Percentiles rank a stretch among this genome's conserved stretches.
phyloP scores from a whole-genome alignment of 2,888 invertebrate genomes.

The Zygothrica quintamaculata region DNA sequence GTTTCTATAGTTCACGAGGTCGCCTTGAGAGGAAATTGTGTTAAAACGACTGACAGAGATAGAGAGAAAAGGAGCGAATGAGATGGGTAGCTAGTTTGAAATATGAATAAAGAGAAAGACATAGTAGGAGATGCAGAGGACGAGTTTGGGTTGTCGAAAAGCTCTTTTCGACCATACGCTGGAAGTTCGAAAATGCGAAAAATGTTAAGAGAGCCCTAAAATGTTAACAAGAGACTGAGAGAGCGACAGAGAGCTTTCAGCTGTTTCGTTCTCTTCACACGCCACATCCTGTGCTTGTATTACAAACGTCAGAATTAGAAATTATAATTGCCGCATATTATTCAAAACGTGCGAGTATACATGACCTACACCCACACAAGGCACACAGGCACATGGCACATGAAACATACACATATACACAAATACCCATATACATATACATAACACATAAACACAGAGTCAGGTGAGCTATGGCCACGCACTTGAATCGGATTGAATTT shows the following conservation, averaged over 20 bases:
- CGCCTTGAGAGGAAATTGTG: slow-evolving; percentile 23
- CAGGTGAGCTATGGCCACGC: slow-evolving; percentile 44
- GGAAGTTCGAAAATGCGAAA: slow-evolving; percentile 54
- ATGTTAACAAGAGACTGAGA: background rate
- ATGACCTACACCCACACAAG: slow-evolving; percentile 70
- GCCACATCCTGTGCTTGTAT: slow-evolving; percentile 31
- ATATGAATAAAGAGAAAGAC: slow-evolving; percentile 18
- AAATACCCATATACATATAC: slow-evolving; percentile 5
- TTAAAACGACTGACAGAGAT: slow-evolving; percentile 8
- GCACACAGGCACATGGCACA: background rate
- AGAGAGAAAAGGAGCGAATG: slow-evolving; percentile 16
- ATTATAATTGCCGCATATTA: slow-evolving; percentile 77
- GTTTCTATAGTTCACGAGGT: slow-evolving; percentile 44
- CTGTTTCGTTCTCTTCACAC: slow-evolving; percentile 26
- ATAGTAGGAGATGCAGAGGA: slow-evolving; percentile 1
- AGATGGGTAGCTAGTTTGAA: slow-evolving; percentile 23
- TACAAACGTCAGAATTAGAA: slow-evolving; percentile 76
- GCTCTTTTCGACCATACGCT: slow-evolving; percentile 34
- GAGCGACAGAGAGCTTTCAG: slow-evolving; percentile 52
- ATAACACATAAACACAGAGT: slow-evolving; percentile 2
- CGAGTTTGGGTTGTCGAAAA: slow-evolving; percentile 17
- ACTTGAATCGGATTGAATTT: slow-evolving; percentile 69
- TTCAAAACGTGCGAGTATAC: slow-evolving; percentile 63
- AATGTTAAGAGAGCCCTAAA: slow-evolving; percentile 17
- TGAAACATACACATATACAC: background rate